phyloP scores from a whole-genome alignment of 1,140 invertebrate species.

The Drosophila asahinai region DNA sequence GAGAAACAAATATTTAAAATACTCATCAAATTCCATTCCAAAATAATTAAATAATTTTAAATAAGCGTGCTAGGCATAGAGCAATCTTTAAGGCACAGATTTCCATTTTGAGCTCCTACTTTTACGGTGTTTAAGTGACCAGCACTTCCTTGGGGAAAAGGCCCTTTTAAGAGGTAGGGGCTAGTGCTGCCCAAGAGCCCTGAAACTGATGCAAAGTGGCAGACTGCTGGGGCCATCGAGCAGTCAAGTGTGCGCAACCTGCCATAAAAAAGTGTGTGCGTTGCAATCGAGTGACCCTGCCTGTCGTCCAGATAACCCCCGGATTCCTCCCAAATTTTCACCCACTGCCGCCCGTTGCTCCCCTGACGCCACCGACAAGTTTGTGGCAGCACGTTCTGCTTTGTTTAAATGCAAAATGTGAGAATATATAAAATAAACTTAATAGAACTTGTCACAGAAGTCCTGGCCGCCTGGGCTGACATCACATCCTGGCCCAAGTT shows the following conservation, averaged over 20 bases:
- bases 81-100: too few species aligned
- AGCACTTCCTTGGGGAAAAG: not conserved
- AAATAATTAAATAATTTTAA: too few species aligned
- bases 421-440: conserved; percentile 78
- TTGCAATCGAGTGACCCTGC: conserved; percentile 32
- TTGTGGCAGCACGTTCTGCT: conserved; percentile 64
- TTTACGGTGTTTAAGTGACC: conserved; percentile 25
- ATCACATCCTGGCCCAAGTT: conserved; percentile 57
- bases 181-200: conserved; percentile 22
- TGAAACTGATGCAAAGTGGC: conserved; percentile 32
- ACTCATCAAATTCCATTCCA: not conserved
- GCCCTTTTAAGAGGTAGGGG: not conserved
- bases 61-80: not conserved
- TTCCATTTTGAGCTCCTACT: not conserved
- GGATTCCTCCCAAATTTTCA: not conserved
- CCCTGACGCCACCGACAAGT: conserved; percentile 6
- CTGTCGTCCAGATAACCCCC: conserved; percentile 1
- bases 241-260: conserved; percentile 78
- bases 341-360: not conserved
- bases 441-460: conserved; percentile 82
- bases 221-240: conserved; percentile 66
- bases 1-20: too few species aligned
- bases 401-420: conserved; percentile 59
- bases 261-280: conserved; percentile 66
- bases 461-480: conserved; percentile 32